A percentile compares a stretch with the other conserved stretches of the same genome.
phyloP scores from a whole-genome alignment of 2,113 vertebrate genomes.

The Ctenomys sociabilis region DNA sequence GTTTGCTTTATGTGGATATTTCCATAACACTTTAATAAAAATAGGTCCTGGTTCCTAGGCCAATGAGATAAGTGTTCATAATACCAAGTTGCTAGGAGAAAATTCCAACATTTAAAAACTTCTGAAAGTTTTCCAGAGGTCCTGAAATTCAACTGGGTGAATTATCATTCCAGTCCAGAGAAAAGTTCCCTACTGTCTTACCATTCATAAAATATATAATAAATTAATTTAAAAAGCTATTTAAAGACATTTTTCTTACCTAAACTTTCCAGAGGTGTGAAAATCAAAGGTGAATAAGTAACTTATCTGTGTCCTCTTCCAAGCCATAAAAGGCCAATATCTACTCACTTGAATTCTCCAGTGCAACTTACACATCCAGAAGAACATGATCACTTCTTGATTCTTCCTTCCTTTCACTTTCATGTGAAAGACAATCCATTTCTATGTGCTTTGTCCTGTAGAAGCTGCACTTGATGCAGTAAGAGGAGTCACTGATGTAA shows the following conservation, averaged over 20 bases:
- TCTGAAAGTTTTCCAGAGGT: constrained; percentile 4
- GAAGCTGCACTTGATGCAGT: not conserved
- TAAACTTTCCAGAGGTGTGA: not conserved
- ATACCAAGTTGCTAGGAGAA: not conserved
- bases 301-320: not conserved
- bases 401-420: not conserved
- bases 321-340: not conserved
- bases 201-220: not conserved
- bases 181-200: not conserved
- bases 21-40: constrained; percentile 10
- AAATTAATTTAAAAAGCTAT: not conserved
- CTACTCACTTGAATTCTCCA: not conserved
- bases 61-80: not conserved
- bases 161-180: not conserved
- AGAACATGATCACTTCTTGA: not conserved
- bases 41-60: not conserved
- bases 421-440: constrained; percentile 26
- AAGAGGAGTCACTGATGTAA: not conserved
- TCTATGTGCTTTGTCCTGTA: not conserved
- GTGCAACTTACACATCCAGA: not conserved
- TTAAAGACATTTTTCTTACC: not conserved
- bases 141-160: constrained; percentile 10
- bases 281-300: not conserved
- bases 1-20: not conserved
- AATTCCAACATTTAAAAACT: constrained; percentile 8